These are phyloP conservation scores for Acrobasis repandana DNA, from an alignment of 2,888 invertebrate genomes.

Conservation along the genomic window DNA sequence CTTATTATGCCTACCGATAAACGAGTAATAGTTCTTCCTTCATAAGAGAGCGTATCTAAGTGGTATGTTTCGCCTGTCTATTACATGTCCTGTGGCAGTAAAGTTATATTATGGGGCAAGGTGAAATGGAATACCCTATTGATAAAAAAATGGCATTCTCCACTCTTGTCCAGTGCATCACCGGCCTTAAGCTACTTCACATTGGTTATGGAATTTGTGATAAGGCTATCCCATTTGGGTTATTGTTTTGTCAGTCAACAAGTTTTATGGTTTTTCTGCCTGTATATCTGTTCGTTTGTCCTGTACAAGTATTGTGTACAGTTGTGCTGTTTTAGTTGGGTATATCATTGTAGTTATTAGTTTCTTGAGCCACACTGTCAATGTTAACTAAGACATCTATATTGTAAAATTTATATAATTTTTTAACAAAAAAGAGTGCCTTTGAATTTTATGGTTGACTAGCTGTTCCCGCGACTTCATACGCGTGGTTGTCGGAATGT, in stretches of 20 bases:
- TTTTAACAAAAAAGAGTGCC: too few relatives aligned
- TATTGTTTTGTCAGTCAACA: conserved; percentile 20
- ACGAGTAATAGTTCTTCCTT: too few relatives aligned
- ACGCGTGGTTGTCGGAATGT: too few relatives aligned
- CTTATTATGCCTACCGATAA: too few relatives aligned
- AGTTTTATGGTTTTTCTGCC: conserved; percentile 19
- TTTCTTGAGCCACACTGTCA: not conserved
- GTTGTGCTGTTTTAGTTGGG: conserved; percentile 1
- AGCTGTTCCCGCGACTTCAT: too few relatives aligned
- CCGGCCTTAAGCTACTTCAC: conserved; percentile 4
- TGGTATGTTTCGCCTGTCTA: too few relatives aligned
- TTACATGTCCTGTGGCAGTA: too few relatives aligned
- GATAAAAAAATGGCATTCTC: not conserved
- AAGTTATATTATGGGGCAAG: too few relatives aligned
- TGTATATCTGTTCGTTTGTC: conserved; percentile 6
- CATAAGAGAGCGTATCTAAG: too few relatives aligned
- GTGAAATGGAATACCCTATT: not conserved
- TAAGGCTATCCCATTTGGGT: conserved; percentile 20
- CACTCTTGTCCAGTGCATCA: not conserved
- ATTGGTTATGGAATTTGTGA: conserved; percentile 20
- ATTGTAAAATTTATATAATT: too few relatives aligned
- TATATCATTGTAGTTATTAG: not conserved
- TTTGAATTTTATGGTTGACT: too few relatives aligned
- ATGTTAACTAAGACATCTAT: not conserved
- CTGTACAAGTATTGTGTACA: not conserved